Percentiles rank a stretch among this genome's conserved stretches.
Evolutionary conservation across 2,888 invertebrate species (phyloP).

Genomic region (Gibbula magus): DNA sequence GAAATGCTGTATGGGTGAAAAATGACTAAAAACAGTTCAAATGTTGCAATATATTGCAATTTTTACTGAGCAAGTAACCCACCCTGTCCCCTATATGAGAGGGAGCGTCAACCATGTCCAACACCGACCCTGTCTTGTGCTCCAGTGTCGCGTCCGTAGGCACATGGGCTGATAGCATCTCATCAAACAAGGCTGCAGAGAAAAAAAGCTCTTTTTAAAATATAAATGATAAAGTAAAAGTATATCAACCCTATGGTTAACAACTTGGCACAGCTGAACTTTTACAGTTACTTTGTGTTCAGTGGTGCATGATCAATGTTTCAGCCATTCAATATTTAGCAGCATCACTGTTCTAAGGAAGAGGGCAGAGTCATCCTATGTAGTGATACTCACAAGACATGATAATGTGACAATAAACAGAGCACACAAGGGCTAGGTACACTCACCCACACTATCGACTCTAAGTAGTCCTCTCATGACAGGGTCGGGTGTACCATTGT

Average conservation of each 20-base stretch:
- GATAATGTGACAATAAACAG: background rate
- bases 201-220: background rate
- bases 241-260: no score
- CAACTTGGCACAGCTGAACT: no score
- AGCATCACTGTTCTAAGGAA: no score
- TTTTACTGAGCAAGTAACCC: constrained; percentile 5
- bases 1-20: no score
- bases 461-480: constrained; percentile 53
- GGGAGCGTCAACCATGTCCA: constrained; percentile 57
- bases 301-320: no score
- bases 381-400: no score
- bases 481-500: constrained; percentile 82
- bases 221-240: background rate
- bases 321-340: no score
- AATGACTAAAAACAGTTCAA: no score
- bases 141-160: constrained; percentile 43
- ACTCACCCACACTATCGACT: constrained; percentile 62
- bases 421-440: background rate
- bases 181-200: constrained; percentile 60
- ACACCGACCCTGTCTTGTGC: constrained; percentile 42
- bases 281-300: no score
- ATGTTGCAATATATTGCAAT: no score
- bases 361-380: no score
- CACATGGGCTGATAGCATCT: constrained; percentile 52
- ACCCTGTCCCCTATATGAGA: constrained; percentile 57